phyloP scores from a whole-genome alignment of 2,888 invertebrate genomes.

The Trissolcus japonicus region DNA sequence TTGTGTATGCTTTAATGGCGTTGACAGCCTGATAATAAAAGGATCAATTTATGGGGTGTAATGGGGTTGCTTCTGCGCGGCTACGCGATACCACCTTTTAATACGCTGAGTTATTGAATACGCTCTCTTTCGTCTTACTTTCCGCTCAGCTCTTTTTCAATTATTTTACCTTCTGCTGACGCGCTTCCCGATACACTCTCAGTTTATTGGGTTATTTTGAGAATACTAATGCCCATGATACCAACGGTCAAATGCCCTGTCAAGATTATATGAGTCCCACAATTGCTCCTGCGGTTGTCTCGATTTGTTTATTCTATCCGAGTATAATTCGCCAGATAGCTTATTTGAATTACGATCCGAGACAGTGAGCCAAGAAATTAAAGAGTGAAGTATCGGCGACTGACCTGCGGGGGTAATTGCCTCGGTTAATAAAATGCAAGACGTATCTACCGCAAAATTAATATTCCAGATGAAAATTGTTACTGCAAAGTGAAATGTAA shows the following conservation, averaged over 20 bases:
- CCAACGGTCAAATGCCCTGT: conserved; percentile 16
- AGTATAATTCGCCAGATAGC: conserved; percentile 28
- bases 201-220: conserved; percentile 35
- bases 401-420: conserved; percentile 25
- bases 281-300: conserved; percentile 4
- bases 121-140: conserved; percentile 6
- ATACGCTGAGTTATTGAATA: conserved; percentile 52
- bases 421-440: conserved; percentile 14
- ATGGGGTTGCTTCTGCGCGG: conserved; percentile 52
- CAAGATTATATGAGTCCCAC: conserved; percentile 17
- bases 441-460: neutral
- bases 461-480: no score
- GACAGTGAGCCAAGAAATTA: conserved; percentile 37
- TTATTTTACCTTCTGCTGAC: conserved; percentile 27
- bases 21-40: conserved; percentile 58
- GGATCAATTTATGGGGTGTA: conserved; percentile 58
- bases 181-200: conserved; percentile 31
- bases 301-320: conserved; percentile 33
- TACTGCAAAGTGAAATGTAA: no score
- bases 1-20: conserved; percentile 53
- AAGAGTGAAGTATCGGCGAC: conserved; percentile 24
- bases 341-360: conserved; percentile 34
- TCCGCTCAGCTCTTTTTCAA: conserved; percentile 33
- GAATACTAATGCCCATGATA: conserved; percentile 28
- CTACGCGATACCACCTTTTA: conserved; percentile 52